A percentile compares a stretch with the other conserved stretches of the same genome.
Conservation (phyloP, 1,140 invertebrate genomes). For the Euborellia annulipes region DNA sequence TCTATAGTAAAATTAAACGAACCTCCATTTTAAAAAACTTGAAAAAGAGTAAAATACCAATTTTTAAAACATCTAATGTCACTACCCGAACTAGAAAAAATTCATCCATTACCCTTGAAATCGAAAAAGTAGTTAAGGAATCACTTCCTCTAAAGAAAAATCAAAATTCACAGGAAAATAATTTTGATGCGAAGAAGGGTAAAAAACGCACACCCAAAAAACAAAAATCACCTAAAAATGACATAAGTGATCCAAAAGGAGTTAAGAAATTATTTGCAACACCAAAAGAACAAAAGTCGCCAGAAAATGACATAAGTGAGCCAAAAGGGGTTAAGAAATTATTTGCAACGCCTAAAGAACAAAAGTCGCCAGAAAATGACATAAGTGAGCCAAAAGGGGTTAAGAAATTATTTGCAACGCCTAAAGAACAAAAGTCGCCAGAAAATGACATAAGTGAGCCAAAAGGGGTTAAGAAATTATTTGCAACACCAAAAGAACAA, state of each 20-base stretch:
- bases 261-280: constrained; percentile 25
- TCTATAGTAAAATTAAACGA: too few species aligned
- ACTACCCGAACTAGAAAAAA: too few species aligned
- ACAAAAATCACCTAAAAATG: constrained; percentile 19
- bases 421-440: neutral
- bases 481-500: constrained; percentile 14
- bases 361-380: neutral
- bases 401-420: neutral
- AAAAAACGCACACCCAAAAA: constrained; percentile 14
- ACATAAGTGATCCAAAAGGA: constrained; percentile 27
- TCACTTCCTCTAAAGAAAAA: too few species aligned
- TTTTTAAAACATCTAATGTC: too few species aligned
- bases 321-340: neutral
- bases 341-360: neutral
- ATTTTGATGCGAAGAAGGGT: constrained; percentile 19
- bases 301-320: constrained; percentile 17
- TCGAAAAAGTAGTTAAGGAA: too few species aligned
- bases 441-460: neutral
- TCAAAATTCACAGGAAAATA: too few species aligned
- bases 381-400: neutral
- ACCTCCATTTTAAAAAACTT: too few species aligned
- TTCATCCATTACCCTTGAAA: too few species aligned
- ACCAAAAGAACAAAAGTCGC: constrained; percentile 17
- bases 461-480: constrained; percentile 8
- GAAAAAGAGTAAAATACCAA: too few species aligned